These are phyloP conservation scores for Bufo gargarizans DNA, from an alignment of 2,113 vertebrate species.

Conservation along the genomic window DNA sequence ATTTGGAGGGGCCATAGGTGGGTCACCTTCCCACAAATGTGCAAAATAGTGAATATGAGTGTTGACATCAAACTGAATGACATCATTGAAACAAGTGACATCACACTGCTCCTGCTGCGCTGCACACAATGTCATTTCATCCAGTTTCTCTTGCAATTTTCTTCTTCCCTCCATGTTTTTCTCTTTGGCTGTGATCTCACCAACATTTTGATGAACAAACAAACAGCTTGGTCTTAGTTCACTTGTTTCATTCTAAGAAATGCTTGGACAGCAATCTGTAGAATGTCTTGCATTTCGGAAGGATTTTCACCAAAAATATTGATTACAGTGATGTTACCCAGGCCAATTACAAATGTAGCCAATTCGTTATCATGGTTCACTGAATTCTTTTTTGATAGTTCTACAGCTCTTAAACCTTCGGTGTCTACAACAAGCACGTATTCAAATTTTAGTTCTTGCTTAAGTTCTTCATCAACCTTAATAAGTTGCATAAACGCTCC, in stretches of 20 bases:
- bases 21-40: constrained; percentile 70
- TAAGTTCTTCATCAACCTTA: constrained; percentile 62
- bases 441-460: constrained; percentile 60
- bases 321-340: constrained; percentile 62
- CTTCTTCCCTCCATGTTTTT: constrained; percentile 60
- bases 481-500: constrained; percentile 77
- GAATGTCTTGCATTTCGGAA: constrained; percentile 70
- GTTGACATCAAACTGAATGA: constrained; percentile 69
- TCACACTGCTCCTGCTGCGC: constrained; percentile 67
- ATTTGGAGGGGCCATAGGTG: constrained; percentile 69
- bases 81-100: constrained; percentile 65
- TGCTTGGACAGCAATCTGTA: constrained; percentile 64
- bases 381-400: constrained; percentile 63
- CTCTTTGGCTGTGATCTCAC: constrained; percentile 62
- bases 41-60: constrained; percentile 68
- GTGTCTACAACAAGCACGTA: constrained; percentile 71
- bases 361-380: constrained; percentile 10
- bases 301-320: constrained; percentile 74
- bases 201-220: constrained; percentile 73
- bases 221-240: constrained; percentile 66
- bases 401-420: constrained; percentile 63
- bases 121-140: constrained; percentile 53
- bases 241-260: constrained; percentile 19
- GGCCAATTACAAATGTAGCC: constrained; percentile 60
- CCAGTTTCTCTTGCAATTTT: constrained; percentile 41